A percentile compares a stretch with the other conserved stretches of the same genome.
Evolutionary conservation across 2,113 vertebrate species (phyloP).

Genomic region (Peromyscus leucopus): DNA sequence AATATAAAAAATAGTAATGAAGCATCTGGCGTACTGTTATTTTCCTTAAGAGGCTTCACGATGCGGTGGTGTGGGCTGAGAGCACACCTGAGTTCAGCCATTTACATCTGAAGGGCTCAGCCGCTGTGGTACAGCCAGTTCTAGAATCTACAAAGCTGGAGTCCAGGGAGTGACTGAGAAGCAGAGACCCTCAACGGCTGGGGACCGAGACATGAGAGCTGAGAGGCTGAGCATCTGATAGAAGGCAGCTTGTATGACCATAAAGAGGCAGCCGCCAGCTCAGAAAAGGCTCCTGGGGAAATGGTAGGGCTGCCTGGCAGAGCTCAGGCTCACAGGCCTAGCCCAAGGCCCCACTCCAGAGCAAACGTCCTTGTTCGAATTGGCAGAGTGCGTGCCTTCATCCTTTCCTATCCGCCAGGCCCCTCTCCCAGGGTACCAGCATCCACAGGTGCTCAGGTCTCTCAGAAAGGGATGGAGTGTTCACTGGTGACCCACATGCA

Average conservation of each 20-base stretch:
- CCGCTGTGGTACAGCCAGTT: background rate
- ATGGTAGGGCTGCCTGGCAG: background rate
- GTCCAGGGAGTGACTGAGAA: background rate
- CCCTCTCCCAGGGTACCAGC: background rate
- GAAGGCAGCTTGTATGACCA: accelerated
- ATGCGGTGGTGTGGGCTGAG: background rate
- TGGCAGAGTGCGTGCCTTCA: background rate
- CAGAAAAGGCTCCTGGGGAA: background rate
- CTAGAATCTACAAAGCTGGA: background rate
- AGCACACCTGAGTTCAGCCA: background rate
- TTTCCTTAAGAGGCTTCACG: background rate
- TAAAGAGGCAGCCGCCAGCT: background rate
- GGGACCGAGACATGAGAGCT: background rate
- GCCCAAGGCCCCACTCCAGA: background rate
- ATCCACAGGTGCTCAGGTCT: background rate
- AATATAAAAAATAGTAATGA: background rate
- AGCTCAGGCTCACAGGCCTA: background rate
- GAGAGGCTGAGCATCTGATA: background rate
- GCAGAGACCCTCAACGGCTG: background rate
- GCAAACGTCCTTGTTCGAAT: background rate
- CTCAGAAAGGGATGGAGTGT: background rate
- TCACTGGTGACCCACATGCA: background rate
- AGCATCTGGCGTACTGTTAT: background rate
- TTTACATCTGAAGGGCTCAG: no score
- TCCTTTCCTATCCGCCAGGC: background rate